Conservation (phyloP, 2,113 vertebrate genomes). For the Pteruthius melanotis region DNA sequence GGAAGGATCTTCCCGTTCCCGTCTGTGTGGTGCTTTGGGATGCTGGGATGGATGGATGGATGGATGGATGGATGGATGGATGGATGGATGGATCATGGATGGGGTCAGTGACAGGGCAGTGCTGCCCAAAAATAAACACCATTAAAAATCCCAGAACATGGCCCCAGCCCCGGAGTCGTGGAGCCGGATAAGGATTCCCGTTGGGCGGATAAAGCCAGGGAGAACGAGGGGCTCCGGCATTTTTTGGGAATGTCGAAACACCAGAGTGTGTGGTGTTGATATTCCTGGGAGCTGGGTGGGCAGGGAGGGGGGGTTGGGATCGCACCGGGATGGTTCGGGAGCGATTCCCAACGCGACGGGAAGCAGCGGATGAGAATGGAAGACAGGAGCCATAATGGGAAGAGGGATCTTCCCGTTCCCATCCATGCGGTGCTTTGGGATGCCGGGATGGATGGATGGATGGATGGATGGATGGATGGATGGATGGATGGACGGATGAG, state of each 20-base stretch:
- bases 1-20: background rate
- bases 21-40: rapidly evolving
- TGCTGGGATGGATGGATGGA: background rate
- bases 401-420: too few relatives aligned
- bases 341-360: rapidly evolving
- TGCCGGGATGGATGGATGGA: background rate
- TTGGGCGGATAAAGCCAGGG: rapidly evolving
- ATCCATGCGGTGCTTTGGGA: background rate
- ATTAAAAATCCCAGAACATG: background rate
- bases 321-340: background rate
- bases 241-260: background rate
- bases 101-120: background rate
- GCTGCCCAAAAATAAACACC: background rate
- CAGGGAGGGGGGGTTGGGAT: background rate
- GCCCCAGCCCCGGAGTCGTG: background rate
- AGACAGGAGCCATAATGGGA: background rate
- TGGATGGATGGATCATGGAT: background rate
- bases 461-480: background rate
- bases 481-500: background rate
- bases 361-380: background rate
- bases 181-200: rapidly evolving
- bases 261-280: rapidly evolving
- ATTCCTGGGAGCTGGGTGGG: background rate
- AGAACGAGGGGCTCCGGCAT: rapidly evolving
- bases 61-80: background rate